Evolutionary conservation across 2,888 invertebrate species (phyloP), one percentile per base, ranked within the genome.

Genomic region (Latheticus oryzae): DNA sequence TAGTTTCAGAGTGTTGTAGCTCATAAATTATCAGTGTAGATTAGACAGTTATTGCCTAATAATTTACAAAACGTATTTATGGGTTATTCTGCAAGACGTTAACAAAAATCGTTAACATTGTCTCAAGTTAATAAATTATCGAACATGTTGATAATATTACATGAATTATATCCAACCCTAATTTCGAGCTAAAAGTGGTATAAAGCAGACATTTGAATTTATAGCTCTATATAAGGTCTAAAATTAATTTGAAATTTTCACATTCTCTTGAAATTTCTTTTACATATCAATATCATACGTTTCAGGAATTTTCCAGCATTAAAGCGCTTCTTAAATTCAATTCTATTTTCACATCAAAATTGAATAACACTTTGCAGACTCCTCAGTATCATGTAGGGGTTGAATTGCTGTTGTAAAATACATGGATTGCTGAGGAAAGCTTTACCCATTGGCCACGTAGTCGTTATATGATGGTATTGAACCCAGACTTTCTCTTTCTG

Each of bases 351-450:
- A 7, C 17, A 17, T 12, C 12, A 16, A 15, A 24, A 2, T 9
- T 2, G 9, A 37, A 21, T 37, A 37, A 16, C 5, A 16, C 17
- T 5, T 16, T 5, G 3, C 24, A 24, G 40, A 5, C 24, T 13
- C n/a, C n/a, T n/a, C 26, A 13, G 16, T 37, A 38, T 37, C 50
- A 51, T 37, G 37, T 35, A 37, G 35, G 30, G 19, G 21, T 13
- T 11, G n/a, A 42, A 52, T 40, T 52, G 42, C 42, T 42, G 30
- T 21, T 52, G 52, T 42, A 42, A 52, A 52, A 52, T 42, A 42
- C 40, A 52, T 52, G 42, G 52, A 42, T 16, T 9, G 28, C 52
- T n/a, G 24, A 32, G 5, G 33, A 32, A 9, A 30, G 7, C 3
- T 12, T 9, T 19, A 32, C 30, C 48, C 48, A 35, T 50, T 50